Percentiles rank a stretch among this genome's conserved stretches.
Evolutionary conservation across 2,888 invertebrate species (phyloP).

Genomic region (Drosophila picticornis): DNA sequence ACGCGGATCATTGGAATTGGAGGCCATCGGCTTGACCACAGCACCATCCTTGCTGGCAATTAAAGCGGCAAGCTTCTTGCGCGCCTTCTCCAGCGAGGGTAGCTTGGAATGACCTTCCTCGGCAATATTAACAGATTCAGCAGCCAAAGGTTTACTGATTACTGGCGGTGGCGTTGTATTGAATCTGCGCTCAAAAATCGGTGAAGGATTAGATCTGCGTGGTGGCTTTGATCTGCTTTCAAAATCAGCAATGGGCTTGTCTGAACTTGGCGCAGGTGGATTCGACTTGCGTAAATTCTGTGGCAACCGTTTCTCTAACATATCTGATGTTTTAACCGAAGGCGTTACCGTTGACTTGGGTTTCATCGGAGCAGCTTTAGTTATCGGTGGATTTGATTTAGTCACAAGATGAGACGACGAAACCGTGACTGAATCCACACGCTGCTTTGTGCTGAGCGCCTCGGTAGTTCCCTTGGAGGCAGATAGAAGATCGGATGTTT

Average conservation of each 20-base stretch:
- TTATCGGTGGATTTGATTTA: neutral
- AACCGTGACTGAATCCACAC: neutral
- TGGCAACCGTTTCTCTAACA: neutral
- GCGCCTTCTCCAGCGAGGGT: conserved; percentile 51
- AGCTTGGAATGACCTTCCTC: neutral
- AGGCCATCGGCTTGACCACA: conserved; percentile 10
- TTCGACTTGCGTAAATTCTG: neutral
- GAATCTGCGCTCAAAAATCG: conserved; percentile 19
- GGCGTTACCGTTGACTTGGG: neutral
- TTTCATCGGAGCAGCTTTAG: neutral
- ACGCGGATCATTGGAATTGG: conserved; percentile 48
- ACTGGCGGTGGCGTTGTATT: conserved; percentile 11
- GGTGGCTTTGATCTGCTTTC: conserved; percentile 15
- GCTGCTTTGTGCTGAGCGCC: neutral
- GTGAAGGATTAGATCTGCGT: conserved; percentile 2
- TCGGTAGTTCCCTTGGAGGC: neutral
- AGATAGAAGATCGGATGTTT: neutral
- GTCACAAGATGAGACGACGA: neutral
- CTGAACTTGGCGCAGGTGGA: neutral
- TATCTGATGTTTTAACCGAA: too few relatives aligned
- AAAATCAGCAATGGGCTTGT: neutral
- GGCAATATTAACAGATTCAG: neutral
- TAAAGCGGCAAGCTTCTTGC: conserved; percentile 59
- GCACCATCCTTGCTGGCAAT: neutral
- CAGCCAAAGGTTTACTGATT: neutral